phyloP scores from a whole-genome alignment of 2,888 invertebrate species.

The Anorthoa munda region DNA sequence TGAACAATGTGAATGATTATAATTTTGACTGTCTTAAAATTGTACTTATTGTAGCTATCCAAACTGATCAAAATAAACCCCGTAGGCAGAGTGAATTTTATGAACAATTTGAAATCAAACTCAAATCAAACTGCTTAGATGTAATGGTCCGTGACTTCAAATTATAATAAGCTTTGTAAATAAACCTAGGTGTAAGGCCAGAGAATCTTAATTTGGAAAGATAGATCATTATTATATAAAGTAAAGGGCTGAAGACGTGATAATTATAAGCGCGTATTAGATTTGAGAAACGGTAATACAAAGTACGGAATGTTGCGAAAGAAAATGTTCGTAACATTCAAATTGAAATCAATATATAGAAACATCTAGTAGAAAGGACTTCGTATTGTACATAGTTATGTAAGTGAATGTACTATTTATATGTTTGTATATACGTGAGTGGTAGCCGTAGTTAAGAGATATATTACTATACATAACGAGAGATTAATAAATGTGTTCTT shows the following conservation, averaged over 20 bases:
- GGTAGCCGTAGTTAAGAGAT: conserved; percentile 70
- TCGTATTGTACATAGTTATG: conserved; percentile 58
- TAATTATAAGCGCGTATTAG: conserved; percentile 50
- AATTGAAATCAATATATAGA: neutral
- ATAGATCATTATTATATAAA: conserved; percentile 19
- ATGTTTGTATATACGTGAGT: conserved; percentile 73
- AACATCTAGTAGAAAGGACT: conserved; percentile 24
- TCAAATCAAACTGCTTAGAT: neutral
- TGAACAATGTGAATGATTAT: neutral
- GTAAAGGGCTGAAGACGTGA: conserved; percentile 49
- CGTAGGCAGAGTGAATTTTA: neutral
- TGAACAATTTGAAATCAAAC: neutral
- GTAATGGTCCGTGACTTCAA: conserved; percentile 8
- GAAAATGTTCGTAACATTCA: neutral
- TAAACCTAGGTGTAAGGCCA: conserved; percentile 36
- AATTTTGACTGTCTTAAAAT: neutral
- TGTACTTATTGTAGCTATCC: neutral
- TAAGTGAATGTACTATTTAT: conserved; percentile 67
- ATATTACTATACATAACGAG: conserved; percentile 70
- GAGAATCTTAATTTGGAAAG: conserved; percentile 33
- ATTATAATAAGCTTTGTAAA: conserved; percentile 48
- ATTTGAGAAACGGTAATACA: neutral
- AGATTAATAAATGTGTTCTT: conserved; percentile 82
- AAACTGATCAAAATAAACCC: neutral
- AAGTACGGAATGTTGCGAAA: conserved; percentile 18